Evolutionary conservation across 30 jellyfish, hydroid and myxozoan genomes (phyloP), one percentile per base, ranked within the genome.

Genomic region (Aurelia sp.): DNA sequence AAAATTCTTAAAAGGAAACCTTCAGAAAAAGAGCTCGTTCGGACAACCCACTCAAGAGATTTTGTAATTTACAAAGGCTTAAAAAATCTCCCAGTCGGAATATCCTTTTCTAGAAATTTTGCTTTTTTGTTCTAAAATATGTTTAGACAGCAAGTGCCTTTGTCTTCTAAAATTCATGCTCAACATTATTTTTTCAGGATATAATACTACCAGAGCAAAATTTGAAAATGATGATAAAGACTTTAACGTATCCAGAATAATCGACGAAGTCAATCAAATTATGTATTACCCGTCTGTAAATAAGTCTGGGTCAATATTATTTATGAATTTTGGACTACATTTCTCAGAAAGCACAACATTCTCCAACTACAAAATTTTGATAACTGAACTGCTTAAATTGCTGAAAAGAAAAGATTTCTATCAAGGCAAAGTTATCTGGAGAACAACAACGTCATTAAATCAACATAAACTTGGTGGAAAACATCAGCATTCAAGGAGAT

Each of bases 181-280:
- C 55, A 18, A 10, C 8, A 67, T 8, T 67, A 33, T 2, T 33
- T 74, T 79, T 33, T 20, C 47, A 90, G 97, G 62, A 63, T 78
- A 81, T 88, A 90, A 90, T 87, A 90, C 88, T 12, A 90, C 97
- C 5, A 61, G 82, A n/a, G 97, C 97, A 48, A 90, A 90, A 40
- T 15, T 53, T 10, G 91, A 81, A 68, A 82, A 81, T 31, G 94
- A 82, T 57, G 88, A 90, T n/a, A 74, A 51, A 35, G 91, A 76
- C 60, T 81, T 90, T 88, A 90, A 90, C 53, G 67, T 24, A 8
- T 57, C 94, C 19, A 74, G 89, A 48, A 74, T 90, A 13, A 8
- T 75, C 4, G 69, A 53, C 8, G 97, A 90, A 31, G 79, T 90
- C 35, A 15, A 20, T 10, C 44, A 68, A 16, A 87, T 82, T 16